Evolutionary conservation across 2,797 vertebrate genomes (phyloP).

Genomic region (Myotis myotis): DNA sequence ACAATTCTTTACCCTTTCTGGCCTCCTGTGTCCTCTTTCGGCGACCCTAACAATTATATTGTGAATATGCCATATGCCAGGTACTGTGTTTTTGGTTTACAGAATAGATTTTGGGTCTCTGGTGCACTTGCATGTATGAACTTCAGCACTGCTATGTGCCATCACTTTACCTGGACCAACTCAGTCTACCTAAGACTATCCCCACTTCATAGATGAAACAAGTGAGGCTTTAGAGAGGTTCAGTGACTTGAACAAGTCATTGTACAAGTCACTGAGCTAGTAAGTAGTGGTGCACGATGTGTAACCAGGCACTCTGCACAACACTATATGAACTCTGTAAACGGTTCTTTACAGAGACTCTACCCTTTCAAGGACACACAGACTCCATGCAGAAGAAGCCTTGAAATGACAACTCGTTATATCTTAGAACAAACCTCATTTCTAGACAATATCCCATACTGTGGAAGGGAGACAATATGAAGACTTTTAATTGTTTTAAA

Average conservation of each 20-base stretch:
- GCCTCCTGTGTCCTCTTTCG: too few species aligned
- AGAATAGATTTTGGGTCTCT: background rate
- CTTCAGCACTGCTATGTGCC: background rate
- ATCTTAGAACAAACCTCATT: background rate
- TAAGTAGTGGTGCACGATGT: background rate
- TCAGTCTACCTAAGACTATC: background rate
- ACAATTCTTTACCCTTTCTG: too few species aligned
- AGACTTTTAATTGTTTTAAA: background rate
- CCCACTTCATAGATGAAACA: background rate
- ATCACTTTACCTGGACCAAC: background rate
- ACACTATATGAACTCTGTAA: background rate
- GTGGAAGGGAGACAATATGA: background rate
- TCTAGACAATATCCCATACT: background rate
- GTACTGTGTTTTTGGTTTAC: background rate
- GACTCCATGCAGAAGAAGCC: background rate
- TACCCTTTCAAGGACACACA: background rate
- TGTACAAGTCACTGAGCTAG: background rate
- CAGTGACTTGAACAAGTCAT: background rate
- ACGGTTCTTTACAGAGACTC: background rate
- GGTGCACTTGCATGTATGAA: background rate
- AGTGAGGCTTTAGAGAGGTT: background rate
- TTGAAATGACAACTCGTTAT: background rate
- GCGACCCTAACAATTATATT: background rate
- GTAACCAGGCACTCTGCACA: background rate
- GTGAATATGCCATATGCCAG: background rate